These are phyloP conservation scores for Pseudorectes ferrugineus DNA, from an alignment of 2,113 vertebrate genomes.

Conservation along the genomic window DNA sequence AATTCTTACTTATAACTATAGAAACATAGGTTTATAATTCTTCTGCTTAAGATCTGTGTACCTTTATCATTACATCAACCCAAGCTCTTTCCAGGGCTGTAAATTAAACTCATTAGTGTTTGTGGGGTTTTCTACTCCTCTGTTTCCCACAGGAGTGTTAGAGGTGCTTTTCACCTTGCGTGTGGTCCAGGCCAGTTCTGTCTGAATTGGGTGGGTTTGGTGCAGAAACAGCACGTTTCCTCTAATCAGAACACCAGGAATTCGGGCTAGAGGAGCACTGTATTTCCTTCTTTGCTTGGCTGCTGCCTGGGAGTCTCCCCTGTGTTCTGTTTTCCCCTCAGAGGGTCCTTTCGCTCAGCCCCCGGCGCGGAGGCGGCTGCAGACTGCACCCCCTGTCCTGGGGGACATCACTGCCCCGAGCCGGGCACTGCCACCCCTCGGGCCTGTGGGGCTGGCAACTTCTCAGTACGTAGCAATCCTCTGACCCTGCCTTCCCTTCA, in stretches of 20 bases:
- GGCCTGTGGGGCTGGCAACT: constrained; percentile 81
- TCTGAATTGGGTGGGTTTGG: neutral
- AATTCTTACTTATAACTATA: too few relatives aligned
- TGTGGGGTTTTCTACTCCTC: too few relatives aligned
- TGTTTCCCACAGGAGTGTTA: too few relatives aligned
- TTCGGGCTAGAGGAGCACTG: neutral
- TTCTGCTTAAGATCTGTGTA: too few relatives aligned
- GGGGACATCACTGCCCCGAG: constrained; percentile 82
- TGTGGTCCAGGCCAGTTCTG: neutral
- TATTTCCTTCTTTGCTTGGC: neutral
- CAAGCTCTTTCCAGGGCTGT: too few relatives aligned
- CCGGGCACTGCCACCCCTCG: constrained; percentile 76
- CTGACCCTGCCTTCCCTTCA: neutral
- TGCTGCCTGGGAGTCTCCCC: neutral
- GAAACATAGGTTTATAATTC: too few relatives aligned
- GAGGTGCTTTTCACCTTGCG: rapidly evolving
- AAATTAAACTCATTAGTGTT: too few relatives aligned
- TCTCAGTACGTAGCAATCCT: constrained; percentile 78
- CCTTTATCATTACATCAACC: too few relatives aligned
- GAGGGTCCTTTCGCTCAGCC: constrained; percentile 75
- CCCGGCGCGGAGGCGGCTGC: constrained; percentile 66
- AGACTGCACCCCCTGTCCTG: constrained; percentile 80
- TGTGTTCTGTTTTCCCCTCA: constrained; percentile 27
- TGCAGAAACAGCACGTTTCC: neutral
- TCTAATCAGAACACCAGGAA: neutral